Base-by-base conservation (phyloP, 2,797 vertebrate species). In the Lepus townsendii region DNA sequence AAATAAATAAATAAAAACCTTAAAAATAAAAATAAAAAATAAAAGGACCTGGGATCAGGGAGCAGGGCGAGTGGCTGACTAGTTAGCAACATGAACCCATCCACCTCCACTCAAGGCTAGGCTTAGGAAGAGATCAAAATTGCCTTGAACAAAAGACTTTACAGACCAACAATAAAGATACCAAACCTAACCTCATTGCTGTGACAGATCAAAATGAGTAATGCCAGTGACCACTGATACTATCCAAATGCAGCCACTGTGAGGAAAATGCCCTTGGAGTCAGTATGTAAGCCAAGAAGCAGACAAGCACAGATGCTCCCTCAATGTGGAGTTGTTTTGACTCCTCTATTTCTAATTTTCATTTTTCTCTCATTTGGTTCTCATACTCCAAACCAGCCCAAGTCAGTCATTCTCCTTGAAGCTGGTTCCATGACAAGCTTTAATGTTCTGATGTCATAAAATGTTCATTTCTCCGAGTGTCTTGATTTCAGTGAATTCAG, bases 261-360 rank as follows among this genome's bases (percentile, higher is more conserved):
- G 75, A 93, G 78, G 75, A 97, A 92, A 96, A 66, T 26, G 27
- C 77, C 57, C 83, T 47, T 73, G 52, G 77, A 63, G 85, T 83
- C 77, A 57, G 63, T 50, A 42, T 72, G 27, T 89, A 82, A 95
- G 9, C 50, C 89, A 95, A 92, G 86, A 95, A 84, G 80, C 80
- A 60, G 62, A 73, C 17, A 19, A 75, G 9, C 68, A 72, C 84
- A 88, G 52, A 87, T 19, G 52, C 86, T 78, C 88, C 87, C 62
- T 75, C 76, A 54, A 87, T 85, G 13, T 19, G 26, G 76, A 35
- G 76, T n/a, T 75, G 93, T 93, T 90, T 63, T 83, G 85, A 75
- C 68, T 91, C 88, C 88, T 95, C 79, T 78, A n/a, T 50, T 95
- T 83, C 93, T 95, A 89, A 93, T 83, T 68, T 93, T 86, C 75